A percentile compares a stretch with the other conserved stretches of the same genome.
Conservation (phyloP, 2,113 vertebrate species). For the Cepphus grylle region DNA sequence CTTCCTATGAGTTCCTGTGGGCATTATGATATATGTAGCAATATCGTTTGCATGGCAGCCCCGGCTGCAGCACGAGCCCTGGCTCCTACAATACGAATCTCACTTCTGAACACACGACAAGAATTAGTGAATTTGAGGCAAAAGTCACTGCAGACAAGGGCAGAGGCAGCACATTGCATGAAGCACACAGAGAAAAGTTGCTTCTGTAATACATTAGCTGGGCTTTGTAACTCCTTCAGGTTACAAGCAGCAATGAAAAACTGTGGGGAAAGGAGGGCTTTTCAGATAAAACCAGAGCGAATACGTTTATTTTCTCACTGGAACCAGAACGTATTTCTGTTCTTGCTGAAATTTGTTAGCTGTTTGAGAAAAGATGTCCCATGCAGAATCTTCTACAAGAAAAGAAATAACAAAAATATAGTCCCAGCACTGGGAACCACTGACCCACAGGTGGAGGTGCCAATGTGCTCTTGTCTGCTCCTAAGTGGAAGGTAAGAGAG, state of each 20-base stretch:
- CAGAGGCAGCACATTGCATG: background rate
- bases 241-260: background rate
- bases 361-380: background rate
- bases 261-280: background rate
- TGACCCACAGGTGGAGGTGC: background rate
- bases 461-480: background rate
- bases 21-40: background rate
- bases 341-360: background rate
- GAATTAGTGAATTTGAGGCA: background rate
- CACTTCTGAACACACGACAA: background rate
- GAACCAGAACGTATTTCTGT: background rate
- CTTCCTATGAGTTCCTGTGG: background rate
- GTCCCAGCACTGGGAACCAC: fast-evolving
- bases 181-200: background rate
- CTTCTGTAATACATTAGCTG: background rate
- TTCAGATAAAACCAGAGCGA: background rate
- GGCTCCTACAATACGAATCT: background rate
- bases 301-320: background rate
- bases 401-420: background rate
- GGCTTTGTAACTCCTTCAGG: background rate
- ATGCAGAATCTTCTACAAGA: background rate
- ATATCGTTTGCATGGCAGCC: background rate
- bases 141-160: background rate
- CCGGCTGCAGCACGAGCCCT: background rate
- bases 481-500: background rate